phyloP scores from a whole-genome alignment of 2,113 vertebrate species.

The Chloroceryle aenea region DNA sequence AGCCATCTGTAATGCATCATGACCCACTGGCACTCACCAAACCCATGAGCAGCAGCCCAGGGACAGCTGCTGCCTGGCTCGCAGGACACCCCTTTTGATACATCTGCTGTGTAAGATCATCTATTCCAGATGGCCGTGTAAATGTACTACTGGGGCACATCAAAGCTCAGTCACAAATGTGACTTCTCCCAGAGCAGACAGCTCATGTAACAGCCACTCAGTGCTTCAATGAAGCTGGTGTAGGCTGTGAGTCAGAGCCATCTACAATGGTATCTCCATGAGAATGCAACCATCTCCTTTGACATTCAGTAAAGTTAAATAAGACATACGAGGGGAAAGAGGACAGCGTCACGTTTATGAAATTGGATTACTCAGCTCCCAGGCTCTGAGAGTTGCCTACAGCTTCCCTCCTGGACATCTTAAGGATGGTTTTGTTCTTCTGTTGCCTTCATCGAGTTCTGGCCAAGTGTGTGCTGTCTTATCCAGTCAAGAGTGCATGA shows the following conservation, averaged over 20 bases:
- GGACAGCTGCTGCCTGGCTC: not conserved
- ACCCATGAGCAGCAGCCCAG: not conserved
- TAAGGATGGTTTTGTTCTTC: not conserved
- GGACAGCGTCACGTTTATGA: not conserved
- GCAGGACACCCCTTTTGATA: not conserved
- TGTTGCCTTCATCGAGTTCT: not conserved
- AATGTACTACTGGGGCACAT: not conserved
- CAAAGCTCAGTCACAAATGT: not conserved
- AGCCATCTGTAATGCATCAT: rapidly evolving
- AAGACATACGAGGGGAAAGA: not conserved
- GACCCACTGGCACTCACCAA: not conserved
- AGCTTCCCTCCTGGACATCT: not conserved
- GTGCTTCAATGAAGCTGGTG: not conserved
- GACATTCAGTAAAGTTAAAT: not conserved
- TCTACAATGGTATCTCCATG: not conserved
- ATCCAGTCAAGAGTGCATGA: not conserved
- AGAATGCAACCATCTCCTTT: not conserved
- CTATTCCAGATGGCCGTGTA: not conserved
- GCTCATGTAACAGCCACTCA: rapidly evolving
- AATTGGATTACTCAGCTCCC: not conserved
- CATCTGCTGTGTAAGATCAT: rapidly evolving
- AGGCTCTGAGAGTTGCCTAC: not conserved
- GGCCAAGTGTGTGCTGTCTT: not conserved
- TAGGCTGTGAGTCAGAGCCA: not conserved
- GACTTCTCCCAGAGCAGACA: not conserved